These are phyloP conservation scores for Zophobas atratus DNA, from an alignment of 1,140 invertebrate species.

Conservation along the genomic window DNA sequence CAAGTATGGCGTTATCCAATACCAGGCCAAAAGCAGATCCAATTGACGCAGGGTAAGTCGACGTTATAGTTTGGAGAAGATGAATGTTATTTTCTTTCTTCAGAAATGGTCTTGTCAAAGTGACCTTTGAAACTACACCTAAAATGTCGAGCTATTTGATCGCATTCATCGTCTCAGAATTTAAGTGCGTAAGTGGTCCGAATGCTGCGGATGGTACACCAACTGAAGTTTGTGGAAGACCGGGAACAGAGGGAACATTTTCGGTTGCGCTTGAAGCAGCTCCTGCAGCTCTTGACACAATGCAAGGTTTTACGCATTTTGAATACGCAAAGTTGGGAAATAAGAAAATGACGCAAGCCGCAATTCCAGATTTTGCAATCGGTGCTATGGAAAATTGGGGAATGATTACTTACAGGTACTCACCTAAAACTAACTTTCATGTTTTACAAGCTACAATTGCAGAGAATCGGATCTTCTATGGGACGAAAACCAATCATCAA, in stretches of 20 bases:
- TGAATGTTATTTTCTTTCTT: no score
- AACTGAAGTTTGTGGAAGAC: not conserved
- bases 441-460: constrained; percentile 47
- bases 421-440: not conserved
- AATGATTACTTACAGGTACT: constrained; percentile 71
- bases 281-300: no score
- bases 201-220: not conserved
- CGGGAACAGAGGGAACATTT: no score
- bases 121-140: constrained; percentile 32
- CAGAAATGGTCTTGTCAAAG: no score
- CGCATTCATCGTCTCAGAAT: constrained; percentile 73
- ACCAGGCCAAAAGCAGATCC: no score
- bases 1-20: no score
- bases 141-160: constrained; percentile 84
- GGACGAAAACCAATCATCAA: constrained; percentile 65
- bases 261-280: no score
- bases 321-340: constrained; percentile 36
- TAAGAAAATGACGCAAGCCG: constrained; percentile 70
- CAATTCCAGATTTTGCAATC: constrained; percentile 73
- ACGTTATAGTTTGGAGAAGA: no score
- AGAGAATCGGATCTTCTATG: constrained; percentile 74
- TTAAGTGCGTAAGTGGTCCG: not conserved
- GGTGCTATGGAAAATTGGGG: constrained; percentile 92
- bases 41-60: no score
- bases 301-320: constrained; percentile 27